Percentiles rank a stretch among this genome's conserved stretches.
Conservation (phyloP, 2,113 vertebrate species). For the Solea solea region DNA sequence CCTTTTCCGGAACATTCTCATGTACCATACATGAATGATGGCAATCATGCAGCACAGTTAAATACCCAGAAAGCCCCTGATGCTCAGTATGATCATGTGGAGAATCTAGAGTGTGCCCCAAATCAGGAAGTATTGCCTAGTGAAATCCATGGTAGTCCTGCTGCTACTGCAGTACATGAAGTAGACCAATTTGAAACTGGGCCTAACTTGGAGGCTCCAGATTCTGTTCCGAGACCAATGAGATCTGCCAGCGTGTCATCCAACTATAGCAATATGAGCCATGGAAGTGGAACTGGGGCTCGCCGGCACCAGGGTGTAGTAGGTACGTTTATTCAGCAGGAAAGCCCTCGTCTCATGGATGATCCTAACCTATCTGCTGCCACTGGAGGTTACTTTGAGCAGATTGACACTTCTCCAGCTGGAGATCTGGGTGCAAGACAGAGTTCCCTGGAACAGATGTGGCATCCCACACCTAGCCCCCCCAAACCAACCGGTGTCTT, state of each 20-base stretch:
- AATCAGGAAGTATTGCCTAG: slow-evolving; percentile 93
- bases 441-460: slow-evolving; percentile 70
- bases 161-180: slow-evolving; percentile 54
- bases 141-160: slow-evolving; percentile 71
- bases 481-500: slow-evolving; percentile 94
- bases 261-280: slow-evolving; percentile 87
- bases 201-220: slow-evolving; percentile 89
- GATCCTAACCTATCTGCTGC: slow-evolving; percentile 69
- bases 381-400: slow-evolving; percentile 90
- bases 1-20: slow-evolving; percentile 52
- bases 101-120: slow-evolving; percentile 92
- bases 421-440: slow-evolving; percentile 66
- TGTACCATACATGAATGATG: slow-evolving; percentile 64
- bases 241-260: slow-evolving; percentile 90
- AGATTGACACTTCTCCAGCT: slow-evolving; percentile 91
- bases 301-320: slow-evolving; percentile 84
- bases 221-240: slow-evolving; percentile 74
- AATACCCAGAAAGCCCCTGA: slow-evolving; percentile 45
- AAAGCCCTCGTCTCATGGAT: slow-evolving; percentile 88
- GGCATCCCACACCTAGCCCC: slow-evolving; percentile 89
- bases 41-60: slow-evolving; percentile 14
- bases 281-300: slow-evolving; percentile 77
- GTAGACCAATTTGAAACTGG: slow-evolving; percentile 80
- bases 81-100: slow-evolving; percentile 85
- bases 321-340: slow-evolving; percentile 95